These are phyloP conservation scores for Adelges cooleyi DNA, from an alignment of 1,140 invertebrate genomes.

Conservation along the genomic window DNA sequence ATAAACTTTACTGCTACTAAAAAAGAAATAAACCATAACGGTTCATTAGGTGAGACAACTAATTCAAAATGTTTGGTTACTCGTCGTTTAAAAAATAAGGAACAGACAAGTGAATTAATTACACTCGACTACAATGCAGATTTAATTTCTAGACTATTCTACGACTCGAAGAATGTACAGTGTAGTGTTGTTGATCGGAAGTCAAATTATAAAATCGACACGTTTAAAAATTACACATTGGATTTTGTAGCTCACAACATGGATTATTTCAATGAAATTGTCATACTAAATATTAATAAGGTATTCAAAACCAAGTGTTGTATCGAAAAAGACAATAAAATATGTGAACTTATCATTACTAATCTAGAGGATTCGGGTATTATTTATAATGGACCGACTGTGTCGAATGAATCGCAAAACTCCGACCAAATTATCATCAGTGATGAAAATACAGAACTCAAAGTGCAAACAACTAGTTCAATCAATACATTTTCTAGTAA, in stretches of 20 bases:
- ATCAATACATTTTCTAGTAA: too few relatives aligned
- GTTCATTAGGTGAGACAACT: background rate
- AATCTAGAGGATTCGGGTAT: background rate
- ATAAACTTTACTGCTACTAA: too few relatives aligned
- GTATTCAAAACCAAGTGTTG: background rate
- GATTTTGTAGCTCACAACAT: background rate
- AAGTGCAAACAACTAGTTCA: too few relatives aligned
- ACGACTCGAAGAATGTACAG: background rate
- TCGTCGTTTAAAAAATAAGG: background rate
- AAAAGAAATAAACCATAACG: background rate
- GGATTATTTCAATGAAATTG: background rate
- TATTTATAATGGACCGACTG: background rate
- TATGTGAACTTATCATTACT: background rate
- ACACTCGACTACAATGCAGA: background rate
- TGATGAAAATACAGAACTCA: too few relatives aligned
- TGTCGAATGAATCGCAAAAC: too few relatives aligned
- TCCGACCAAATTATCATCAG: too few relatives aligned
- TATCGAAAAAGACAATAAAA: background rate
- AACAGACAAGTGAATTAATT: background rate
- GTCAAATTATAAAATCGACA: background rate
- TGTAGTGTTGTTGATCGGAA: background rate
- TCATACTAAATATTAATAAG: background rate
- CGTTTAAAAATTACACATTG: background rate
- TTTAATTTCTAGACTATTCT: background rate
- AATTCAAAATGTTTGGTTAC: background rate